Conservation (phyloP, 2,888 invertebrate genomes). For the Tiliacea aurago region DNA sequence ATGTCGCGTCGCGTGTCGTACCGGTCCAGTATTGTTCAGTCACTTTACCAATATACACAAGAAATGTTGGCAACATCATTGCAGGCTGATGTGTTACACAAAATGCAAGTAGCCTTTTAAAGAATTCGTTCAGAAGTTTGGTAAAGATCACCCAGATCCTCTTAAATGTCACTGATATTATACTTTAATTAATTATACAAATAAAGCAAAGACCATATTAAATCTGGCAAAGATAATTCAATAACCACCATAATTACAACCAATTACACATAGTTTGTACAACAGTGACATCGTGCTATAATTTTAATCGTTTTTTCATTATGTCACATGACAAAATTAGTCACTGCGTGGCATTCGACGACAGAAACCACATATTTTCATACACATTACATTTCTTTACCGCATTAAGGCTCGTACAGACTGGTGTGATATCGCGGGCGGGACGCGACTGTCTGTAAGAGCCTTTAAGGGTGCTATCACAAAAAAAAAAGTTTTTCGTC, state of each 20-base stretch:
- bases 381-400: not conserved
- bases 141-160: constrained; percentile 9
- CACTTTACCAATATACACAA: not conserved
- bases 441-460: no score
- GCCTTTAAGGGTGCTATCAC: no score
- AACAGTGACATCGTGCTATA: not conserved
- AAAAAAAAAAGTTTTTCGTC: no score
- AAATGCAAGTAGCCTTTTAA: constrained; percentile 12
- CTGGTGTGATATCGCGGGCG: no score
- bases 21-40: not conserved
- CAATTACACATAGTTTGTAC: not conserved
- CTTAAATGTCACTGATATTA: constrained; percentile 14
- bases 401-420: no score
- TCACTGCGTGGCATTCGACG: not conserved
- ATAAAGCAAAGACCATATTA: constrained; percentile 3
- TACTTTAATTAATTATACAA: constrained; percentile 16
- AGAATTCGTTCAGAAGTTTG: not conserved
- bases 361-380: not conserved
- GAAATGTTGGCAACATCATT: not conserved
- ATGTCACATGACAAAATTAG: not conserved
- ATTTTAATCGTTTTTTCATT: constrained; percentile 9
- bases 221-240: constrained; percentile 2
- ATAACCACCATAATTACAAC: constrained; percentile 2
- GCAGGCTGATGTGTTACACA: not conserved
- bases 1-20: no score